Percentiles rank a stretch among this genome's conserved stretches.
phyloP scores from a whole-genome alignment of 2,888 invertebrate genomes.

The Cecidostiba fungosa region DNA sequence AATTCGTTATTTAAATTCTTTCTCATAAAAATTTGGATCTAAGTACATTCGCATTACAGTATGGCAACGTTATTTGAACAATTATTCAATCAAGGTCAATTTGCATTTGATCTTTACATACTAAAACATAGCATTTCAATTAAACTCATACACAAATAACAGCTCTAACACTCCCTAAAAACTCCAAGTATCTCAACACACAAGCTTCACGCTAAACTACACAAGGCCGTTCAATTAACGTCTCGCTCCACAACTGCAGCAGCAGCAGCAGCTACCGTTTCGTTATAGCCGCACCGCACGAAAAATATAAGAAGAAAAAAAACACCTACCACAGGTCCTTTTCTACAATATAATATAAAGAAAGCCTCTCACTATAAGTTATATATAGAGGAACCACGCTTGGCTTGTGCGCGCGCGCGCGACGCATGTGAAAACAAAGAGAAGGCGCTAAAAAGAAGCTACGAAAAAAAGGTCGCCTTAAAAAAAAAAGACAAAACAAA shows the following conservation, averaged over 20 bases:
- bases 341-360: neutral
- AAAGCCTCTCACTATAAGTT: neutral
- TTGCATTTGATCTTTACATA: too few species aligned
- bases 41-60: too few species aligned
- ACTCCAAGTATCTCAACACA: too few species aligned
- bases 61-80: too few species aligned
- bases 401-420: constrained; percentile 7
- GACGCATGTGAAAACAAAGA: constrained; percentile 52
- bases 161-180: too few species aligned
- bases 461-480: neutral
- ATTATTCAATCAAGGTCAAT: too few species aligned
- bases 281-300: neutral
- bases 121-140: too few species aligned
- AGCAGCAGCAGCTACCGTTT: neutral
- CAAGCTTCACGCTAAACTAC: constrained; percentile 12
- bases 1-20: too few species aligned
- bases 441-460: neutral
- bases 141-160: too few species aligned
- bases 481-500: constrained; percentile 14
- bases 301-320: too few species aligned
- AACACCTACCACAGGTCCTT: neutral
- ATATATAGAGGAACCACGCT: constrained; percentile 45
- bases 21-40: too few species aligned
- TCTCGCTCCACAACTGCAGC: neutral
- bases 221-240: constrained; percentile 9